Base-by-base conservation (phyloP, 2,797 vertebrate genomes). In the Urosaurus nigricauda region DNA sequence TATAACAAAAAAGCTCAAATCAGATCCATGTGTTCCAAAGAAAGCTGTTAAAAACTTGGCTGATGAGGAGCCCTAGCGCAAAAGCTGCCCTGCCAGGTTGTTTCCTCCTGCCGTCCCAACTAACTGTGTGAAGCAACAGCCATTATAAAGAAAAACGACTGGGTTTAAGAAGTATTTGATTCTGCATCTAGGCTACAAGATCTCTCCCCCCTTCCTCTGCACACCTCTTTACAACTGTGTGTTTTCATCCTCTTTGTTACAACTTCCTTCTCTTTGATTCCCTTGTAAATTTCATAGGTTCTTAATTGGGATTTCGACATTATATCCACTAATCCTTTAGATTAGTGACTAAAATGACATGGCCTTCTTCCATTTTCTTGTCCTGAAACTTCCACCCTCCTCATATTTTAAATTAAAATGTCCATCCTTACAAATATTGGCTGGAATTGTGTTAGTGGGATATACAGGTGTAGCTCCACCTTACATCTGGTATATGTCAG, bases 1-100 rank as follows among this genome's bases (percentile, higher is more conserved):
- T 92, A 86, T 95, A 93, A 94, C 93, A 95, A 96, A 91, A 92
- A 93, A 78, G 94, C 26, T 51, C 87, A 93, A 95, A 94, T 94
- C 90, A 75, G 83, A 93, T 90, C 95, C 95, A 96, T 89, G 90
- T 95, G 95, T 82, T 32, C 32, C 5, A 32, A 68, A 13, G 65
- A 68, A 68, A 68, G 84, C 90, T 93, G 93, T 91, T 94, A 92
- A 95, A 95, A 94, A 92, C 90, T 91, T 94, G 91, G 83, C 88
- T 92, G 92, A 93, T 93, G 92, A 90, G 91, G 92, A 94, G 84
- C 92, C 86, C 80, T 94, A 92, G n/a, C 93, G n/a, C 70, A 73
- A 35, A 35, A 73, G 70, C n/a, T 35, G 32, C 16, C 6, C 32
- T 73, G 32, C 70, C 70, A 35, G 32, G 14, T n/a, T 5, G 9